phyloP scores from a whole-genome alignment of 64 coral and sea anemone genomes.

The Pocillopora verrucosa region DNA sequence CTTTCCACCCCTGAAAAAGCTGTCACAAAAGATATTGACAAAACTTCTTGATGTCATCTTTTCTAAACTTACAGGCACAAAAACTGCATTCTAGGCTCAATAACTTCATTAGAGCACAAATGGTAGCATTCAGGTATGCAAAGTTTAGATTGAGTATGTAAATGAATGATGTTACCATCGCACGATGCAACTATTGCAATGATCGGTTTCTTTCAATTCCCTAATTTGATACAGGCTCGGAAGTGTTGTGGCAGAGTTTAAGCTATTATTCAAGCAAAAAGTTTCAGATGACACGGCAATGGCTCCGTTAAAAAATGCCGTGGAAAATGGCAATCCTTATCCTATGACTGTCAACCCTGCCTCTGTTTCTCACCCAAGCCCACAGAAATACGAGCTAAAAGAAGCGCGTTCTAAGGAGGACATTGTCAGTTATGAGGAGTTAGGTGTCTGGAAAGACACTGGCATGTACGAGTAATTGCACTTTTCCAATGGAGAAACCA shows the following conservation, averaged over 20 bases:
- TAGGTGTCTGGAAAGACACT: neutral
- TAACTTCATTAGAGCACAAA: neutral
- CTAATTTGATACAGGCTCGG: neutral
- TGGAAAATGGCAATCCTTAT: neutral
- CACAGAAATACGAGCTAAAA: neutral
- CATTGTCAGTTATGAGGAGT: neutral
- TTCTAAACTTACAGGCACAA: neutral
- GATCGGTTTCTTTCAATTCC: no score
- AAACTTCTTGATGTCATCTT: no score
- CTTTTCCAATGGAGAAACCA: neutral
- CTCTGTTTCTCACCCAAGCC: neutral
- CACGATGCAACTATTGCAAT: no score
- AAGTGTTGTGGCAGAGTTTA: neutral
- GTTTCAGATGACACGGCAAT: neutral
- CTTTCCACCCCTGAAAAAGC: no score
- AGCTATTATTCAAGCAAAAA: neutral
- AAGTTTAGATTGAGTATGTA: no score
- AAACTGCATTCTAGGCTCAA: neutral
- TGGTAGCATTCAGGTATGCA: no score
- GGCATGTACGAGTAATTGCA: neutral
- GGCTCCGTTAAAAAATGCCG: neutral
- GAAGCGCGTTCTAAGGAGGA: neutral
- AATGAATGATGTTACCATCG: no score
- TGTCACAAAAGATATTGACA: no score
- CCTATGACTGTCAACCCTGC: no score